Conservation (phyloP, 2,888 invertebrate species). For the Aphidius colemani region DNA sequence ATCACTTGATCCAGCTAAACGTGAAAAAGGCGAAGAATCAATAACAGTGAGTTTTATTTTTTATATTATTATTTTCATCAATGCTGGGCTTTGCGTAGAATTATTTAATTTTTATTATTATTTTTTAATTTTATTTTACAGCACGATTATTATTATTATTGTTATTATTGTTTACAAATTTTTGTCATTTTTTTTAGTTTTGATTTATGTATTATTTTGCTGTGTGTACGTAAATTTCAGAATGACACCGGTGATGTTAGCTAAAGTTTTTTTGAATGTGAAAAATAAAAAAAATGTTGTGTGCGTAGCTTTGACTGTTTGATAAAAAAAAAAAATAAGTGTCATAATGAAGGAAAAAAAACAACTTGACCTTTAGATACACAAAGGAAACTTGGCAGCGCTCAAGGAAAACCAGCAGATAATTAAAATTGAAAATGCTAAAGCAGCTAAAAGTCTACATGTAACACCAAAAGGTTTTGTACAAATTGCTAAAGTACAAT, state of each 20-base stretch:
- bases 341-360: no score
- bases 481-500: conserved; percentile 46
- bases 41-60: conserved; percentile 63
- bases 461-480: conserved; percentile 49
- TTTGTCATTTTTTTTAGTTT: neutral
- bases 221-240: neutral
- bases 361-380: conserved; percentile 46
- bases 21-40: conserved; percentile 66
- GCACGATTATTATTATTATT: neutral
- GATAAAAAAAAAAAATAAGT: conserved; percentile 13
- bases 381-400: conserved; percentile 55
- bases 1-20: conserved; percentile 80
- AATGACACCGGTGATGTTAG: no score
- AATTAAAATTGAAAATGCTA: conserved; percentile 49
- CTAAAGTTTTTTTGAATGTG: no score
- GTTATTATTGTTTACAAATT: neutral
- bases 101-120: conserved; percentile 4
- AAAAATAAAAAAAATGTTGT: no score
- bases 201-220: neutral
- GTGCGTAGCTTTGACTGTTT: no score
- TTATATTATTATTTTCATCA: conserved; percentile 4
- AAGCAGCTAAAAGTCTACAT: conserved; percentile 46
- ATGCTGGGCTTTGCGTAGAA: neutral
- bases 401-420: conserved; percentile 54
- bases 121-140: neutral